Conservation (phyloP, 2,113 vertebrate genomes). For the Dromas ardeola region DNA sequence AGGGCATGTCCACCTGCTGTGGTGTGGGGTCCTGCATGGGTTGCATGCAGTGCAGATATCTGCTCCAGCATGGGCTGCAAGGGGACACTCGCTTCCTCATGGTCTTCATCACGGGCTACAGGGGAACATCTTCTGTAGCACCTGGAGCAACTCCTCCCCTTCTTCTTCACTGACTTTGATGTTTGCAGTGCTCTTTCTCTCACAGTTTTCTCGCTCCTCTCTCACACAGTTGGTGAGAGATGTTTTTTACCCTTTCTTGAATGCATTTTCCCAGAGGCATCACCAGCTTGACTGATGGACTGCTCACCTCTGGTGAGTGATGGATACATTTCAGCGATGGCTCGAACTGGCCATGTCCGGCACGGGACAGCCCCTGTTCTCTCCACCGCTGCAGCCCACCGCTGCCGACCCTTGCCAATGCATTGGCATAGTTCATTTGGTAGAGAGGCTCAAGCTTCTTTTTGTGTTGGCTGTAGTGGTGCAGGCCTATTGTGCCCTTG, state of each 20-base stretch:
- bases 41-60: neutral
- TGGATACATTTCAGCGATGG: rapidly evolving
- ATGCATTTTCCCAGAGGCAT: neutral
- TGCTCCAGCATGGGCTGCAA: neutral
- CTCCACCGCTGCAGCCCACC: neutral
- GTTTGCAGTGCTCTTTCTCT: neutral
- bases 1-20: neutral
- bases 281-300: neutral
- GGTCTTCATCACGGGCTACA: neutral
- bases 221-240: neutral
- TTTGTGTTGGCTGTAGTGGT: rapidly evolving
- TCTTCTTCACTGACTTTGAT: neutral
- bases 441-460: neutral
- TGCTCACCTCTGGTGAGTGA: neutral
- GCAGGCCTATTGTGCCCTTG: neutral
- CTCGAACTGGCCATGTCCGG: neutral
- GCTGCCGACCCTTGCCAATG: neutral
- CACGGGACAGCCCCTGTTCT: neutral
- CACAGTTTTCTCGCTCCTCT: neutral
- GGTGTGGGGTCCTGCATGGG: neutral
- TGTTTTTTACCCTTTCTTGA: neutral
- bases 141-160: neutral
- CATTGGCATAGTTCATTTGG: neutral
- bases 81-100: neutral
- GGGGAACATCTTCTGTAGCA: neutral